Conservation (phyloP, 2,797 vertebrate genomes). For the Ataeniobius toweri region DNA sequence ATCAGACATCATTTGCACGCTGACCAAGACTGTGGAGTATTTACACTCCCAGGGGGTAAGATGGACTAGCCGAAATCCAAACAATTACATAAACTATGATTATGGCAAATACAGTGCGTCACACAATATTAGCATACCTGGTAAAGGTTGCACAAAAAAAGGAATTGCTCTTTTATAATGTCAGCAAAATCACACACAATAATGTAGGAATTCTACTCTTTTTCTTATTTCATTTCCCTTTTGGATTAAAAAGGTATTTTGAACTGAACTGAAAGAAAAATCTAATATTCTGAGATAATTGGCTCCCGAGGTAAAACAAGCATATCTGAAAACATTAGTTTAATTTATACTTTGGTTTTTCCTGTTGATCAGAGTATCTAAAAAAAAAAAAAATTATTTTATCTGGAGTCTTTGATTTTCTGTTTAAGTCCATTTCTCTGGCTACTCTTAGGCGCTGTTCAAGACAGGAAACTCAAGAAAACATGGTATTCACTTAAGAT, state of each 20-base stretch:
- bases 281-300: too few relatives aligned
- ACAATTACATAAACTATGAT: not conserved
- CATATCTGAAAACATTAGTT: too few relatives aligned
- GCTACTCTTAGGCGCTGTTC: too few relatives aligned
- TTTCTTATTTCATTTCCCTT: not conserved
- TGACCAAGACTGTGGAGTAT: conserved; percentile 94
- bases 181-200: not conserved
- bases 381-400: too few relatives aligned
- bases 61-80: not conserved
- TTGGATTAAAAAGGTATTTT: not conserved
- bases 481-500: too few relatives aligned
- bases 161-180: not conserved
- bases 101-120: not conserved
- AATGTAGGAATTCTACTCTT: not conserved
- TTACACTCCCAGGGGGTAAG: conserved; percentile 94
- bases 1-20: conserved; percentile 88
- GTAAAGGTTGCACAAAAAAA: not conserved
- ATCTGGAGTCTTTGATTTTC: not conserved
- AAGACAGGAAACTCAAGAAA: too few relatives aligned
- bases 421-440: not conserved
- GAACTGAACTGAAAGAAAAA: not conserved
- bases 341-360: too few relatives aligned
- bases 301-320: too few relatives aligned
- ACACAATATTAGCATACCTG: not conserved
- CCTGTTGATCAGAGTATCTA: not conserved